These are phyloP conservation scores for Leptoteleia sp. DNA, from an alignment of 1,140 invertebrate species.

Conservation along the genomic window DNA sequence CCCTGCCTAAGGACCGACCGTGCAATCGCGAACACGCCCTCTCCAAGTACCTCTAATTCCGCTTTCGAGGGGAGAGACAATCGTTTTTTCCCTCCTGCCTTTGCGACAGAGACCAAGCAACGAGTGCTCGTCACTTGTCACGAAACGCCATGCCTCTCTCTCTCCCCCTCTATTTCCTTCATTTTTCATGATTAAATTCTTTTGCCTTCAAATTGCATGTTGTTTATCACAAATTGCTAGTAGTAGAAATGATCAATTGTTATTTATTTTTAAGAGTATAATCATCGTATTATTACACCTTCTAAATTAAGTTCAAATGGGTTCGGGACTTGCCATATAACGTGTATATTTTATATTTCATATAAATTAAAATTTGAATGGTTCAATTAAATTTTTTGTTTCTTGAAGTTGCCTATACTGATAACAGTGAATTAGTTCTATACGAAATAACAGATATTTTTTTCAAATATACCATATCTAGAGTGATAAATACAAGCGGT, in stretches of 20 bases:
- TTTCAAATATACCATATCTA: not conserved
- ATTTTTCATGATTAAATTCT: conserved; percentile 30
- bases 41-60: conserved; percentile 56
- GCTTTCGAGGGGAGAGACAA: conserved; percentile 55
- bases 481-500: not conserved
- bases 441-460: not conserved
- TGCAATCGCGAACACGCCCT: conserved; percentile 58
- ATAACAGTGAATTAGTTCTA: not conserved
- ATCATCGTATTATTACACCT: not conserved
- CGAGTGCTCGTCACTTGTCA: conserved; percentile 58
- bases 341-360: too few species aligned
- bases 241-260: conserved; percentile 7
- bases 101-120: conserved; percentile 36
- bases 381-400: too few species aligned
- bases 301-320: too few species aligned
- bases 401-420: too few species aligned
- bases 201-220: conserved; percentile 14
- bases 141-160: conserved; percentile 37
- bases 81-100: conserved; percentile 30
- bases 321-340: too few species aligned
- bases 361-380: too few species aligned
- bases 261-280: conserved; percentile 14
- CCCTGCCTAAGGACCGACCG: conserved; percentile 38
- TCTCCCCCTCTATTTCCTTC: conserved; percentile 20
- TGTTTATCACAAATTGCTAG: conserved; percentile 10